Evolutionary conservation across 2,113 vertebrate species (phyloP), one percentile per base, ranked within the genome.

Genomic region (Mormyrus lacerda): DNA sequence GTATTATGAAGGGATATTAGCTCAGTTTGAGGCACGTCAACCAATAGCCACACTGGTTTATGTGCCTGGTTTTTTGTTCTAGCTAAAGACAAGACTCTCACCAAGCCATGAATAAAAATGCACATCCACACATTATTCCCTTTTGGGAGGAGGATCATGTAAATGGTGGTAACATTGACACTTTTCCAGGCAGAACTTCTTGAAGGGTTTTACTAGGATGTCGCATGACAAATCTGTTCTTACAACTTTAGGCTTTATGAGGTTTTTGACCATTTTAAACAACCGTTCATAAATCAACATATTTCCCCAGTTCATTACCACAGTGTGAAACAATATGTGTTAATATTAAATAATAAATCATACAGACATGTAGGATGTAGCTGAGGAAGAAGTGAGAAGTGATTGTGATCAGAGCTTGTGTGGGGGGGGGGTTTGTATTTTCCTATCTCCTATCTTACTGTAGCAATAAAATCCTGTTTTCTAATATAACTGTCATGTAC

Each of bases 1-100:
- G 88, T 89, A 51, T 45, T 95, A 93, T 24, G 10, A 44, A 90
- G 86, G 55, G 35, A 86, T 48, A 88, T 90, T 88, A 53, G 76
- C 15, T 47, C 76, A 69, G 19, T 89, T 88, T 84, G 76, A 45
- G 86, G 85, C 79, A 86, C 15, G 44, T 61, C 48, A 19, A 48
- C 47, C 9, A n/a, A 51, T 88, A 79, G 65, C 47, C 31, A 51
- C 6, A 53, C 27, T 82, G 42, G 24, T 84, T 39, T 87, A 87
- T 53, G 50, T 87, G 84, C 47, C n/a, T 85, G 9, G 3, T 10
- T 7, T 27, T 85, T 27, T n/a, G 8, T 50, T 50, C 47, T 31
- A n/a, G n/a, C n/a, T 31, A 51, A 85, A 85, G 44, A 50, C 84
- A 51, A 69, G n/a, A 45, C 84, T 50, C 84, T 50, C 24, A 85